Evolutionary conservation across 2,113 vertebrate genomes (phyloP).

Genomic region (Sturnira hondurensis): DNA sequence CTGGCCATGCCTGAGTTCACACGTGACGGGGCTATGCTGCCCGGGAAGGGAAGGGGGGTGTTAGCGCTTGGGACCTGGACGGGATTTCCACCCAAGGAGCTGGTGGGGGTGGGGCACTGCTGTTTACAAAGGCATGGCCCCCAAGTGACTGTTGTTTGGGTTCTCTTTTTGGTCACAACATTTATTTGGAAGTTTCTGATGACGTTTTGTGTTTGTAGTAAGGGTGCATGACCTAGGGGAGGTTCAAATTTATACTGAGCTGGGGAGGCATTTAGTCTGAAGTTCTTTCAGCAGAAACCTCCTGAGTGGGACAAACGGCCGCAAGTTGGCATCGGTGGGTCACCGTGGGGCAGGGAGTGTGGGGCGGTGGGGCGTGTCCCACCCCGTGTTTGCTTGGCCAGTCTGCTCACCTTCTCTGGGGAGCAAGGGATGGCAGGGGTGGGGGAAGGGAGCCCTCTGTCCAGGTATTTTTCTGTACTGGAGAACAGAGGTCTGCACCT

Average conservation of each 20-base stretch:
- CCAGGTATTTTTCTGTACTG: not conserved
- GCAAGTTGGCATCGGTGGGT: not conserved
- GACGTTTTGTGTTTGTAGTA: not conserved
- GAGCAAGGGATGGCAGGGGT: not conserved
- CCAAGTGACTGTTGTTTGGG: not conserved
- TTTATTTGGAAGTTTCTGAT: constrained; percentile 18
- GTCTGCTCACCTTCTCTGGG: not conserved
- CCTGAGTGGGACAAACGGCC: not conserved
- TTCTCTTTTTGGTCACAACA: not conserved
- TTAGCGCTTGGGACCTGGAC: not conserved
- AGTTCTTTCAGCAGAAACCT: not conserved
- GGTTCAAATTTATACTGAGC: not conserved
- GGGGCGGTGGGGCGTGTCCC: too few species aligned
- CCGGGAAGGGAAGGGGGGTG: not conserved
- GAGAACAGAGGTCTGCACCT: not conserved
- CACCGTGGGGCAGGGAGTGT: not conserved
- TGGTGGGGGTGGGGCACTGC: accelerated
- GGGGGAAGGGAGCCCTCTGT: too few species aligned
- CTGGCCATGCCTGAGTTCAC: accelerated
- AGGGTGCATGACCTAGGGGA: not conserved
- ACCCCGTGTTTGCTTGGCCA: not conserved
- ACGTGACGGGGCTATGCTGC: accelerated
- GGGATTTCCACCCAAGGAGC: not conserved
- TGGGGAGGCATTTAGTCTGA: not conserved
- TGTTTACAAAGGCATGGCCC: not conserved